A percentile compares a stretch with the other conserved stretches of the same genome.
Conservation (phyloP, 1,140 invertebrate species). For the Aphis craccivora region DNA sequence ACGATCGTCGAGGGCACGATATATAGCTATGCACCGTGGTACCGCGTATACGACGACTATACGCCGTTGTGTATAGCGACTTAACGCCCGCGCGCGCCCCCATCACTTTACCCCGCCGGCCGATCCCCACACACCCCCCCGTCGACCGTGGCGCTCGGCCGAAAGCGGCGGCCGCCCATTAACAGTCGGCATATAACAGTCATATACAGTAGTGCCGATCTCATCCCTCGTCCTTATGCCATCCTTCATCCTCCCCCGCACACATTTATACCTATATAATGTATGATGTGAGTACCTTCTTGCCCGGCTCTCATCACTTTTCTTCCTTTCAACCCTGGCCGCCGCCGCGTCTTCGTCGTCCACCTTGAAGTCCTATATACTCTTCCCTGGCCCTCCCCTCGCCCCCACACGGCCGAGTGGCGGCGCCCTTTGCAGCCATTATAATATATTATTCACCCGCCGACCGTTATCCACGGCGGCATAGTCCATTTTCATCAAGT, state of each 20-base stretch:
- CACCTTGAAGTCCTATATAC: background rate
- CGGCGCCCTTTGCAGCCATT: background rate
- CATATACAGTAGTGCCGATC: background rate
- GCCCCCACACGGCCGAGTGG: background rate
- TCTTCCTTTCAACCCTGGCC: background rate
- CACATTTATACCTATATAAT: background rate
- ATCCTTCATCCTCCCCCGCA: background rate
- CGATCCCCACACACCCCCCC: background rate
- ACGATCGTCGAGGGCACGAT: background rate
- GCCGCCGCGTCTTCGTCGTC: background rate
- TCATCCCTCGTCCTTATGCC: background rate
- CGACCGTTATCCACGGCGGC: background rate
- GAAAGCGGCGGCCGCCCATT: slow-evolving; percentile 15
- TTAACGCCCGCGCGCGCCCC: background rate
- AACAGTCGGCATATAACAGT: slow-evolving; percentile 1
- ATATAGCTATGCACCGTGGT: background rate
- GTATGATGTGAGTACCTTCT: background rate
- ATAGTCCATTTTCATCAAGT: slow-evolving; percentile 23
- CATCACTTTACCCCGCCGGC: slow-evolving; percentile 37
- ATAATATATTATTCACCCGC: background rate
- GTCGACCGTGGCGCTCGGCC: slow-evolving; percentile 38
- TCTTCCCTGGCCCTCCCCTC: too few relatives aligned
- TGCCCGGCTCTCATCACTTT: background rate
- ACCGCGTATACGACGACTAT: background rate
- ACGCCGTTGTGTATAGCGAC: background rate